Base-by-base conservation (phyloP, 2,113 vertebrate genomes). In the Semnornis frantzii region DNA sequence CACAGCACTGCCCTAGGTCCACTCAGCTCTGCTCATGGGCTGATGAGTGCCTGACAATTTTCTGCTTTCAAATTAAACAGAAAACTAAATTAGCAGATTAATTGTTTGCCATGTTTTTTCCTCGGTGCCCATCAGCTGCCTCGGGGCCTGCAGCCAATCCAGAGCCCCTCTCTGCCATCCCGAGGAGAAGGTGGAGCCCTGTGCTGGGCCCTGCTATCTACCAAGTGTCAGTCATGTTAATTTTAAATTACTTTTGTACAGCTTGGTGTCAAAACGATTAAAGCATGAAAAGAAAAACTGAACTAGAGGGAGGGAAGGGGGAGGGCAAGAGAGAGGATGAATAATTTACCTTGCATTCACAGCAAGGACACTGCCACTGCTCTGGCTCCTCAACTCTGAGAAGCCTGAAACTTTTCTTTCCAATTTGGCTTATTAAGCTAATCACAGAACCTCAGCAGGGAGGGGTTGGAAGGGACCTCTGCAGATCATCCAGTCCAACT, bases 181-280 rank as follows among this genome's bases (percentile, higher is more conserved):
- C 44, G 15, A 89, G 95, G 60, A 89, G 96, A 96, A 97, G 96
- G 97, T 78, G 97, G 97, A 97, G 97, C 97, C 95, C 95, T 54
- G 83, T 46, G 70, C 92, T 66, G 72, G 93, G 97, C 94, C 97
- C 95, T 92, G 97, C 96, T 94, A 97, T 97, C 97, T 95, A 93
- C 97, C 91, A 91, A 98, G 97, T 98, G 98, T 98, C 98, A 99
- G 97, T 99, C 98, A 99, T 98, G 98, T 98, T 98, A 98, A 98
- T 98, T 98, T 98, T 98, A 98, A 99, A 99, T 99, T 99, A 98
- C 98, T 98, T 97, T 97, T 97, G 97, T 98, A 98, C 97, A 97
- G 98, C 98, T 97, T 97, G 98, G 98, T 99, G 98, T 99, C 98
- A 99, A 98, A 98, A 98, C 93, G 93, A 98, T 99, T 98, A 98